Conservation (phyloP, 2,888 invertebrate species). For the Auanema sp. region DNA sequence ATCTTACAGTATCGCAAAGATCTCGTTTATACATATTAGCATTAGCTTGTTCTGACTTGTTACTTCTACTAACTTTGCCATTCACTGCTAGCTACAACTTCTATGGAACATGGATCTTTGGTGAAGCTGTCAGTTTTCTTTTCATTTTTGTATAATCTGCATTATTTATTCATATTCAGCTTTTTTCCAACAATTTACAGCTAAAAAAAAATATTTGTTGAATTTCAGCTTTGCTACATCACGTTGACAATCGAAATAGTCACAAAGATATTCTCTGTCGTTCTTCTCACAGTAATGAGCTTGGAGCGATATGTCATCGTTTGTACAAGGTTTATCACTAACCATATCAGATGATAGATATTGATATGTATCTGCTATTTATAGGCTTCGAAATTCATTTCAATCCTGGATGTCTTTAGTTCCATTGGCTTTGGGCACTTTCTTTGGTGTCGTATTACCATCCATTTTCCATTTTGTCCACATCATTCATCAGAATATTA, state of each 20-base stretch:
- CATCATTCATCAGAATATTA: constrained; percentile 24
- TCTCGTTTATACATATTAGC: constrained; percentile 54
- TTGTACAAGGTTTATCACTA: constrained; percentile 41
- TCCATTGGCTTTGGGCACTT: constrained; percentile 38
- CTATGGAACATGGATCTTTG: constrained; percentile 51
- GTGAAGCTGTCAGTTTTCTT: constrained; percentile 31
- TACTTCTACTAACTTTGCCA: constrained; percentile 53
- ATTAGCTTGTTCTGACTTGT: constrained; percentile 49
- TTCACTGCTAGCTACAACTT: constrained; percentile 46
- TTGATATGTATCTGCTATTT: background rate
- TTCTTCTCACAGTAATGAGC: constrained; percentile 53
- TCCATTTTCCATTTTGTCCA: constrained; percentile 36
- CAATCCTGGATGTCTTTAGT: constrained; percentile 40
- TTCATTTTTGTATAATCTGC: background rate
- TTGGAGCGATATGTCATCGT: constrained; percentile 56
- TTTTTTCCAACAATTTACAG: constrained; percentile 8
- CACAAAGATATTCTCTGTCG: constrained; percentile 53
- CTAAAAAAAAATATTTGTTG: constrained; percentile 1
- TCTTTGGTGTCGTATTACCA: constrained; percentile 42
- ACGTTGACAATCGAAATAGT: constrained; percentile 50
- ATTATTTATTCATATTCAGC: too few species aligned
- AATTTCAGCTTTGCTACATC: constrained; percentile 43
- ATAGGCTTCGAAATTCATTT: constrained; percentile 38
- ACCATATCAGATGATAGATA: too few species aligned
- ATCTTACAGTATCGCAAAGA: constrained; percentile 44